Evolutionary conservation across 2,797 vertebrate genomes (phyloP), one percentile per base, ranked within the genome.

Genomic region (Helicolenus hilgendorfi): DNA sequence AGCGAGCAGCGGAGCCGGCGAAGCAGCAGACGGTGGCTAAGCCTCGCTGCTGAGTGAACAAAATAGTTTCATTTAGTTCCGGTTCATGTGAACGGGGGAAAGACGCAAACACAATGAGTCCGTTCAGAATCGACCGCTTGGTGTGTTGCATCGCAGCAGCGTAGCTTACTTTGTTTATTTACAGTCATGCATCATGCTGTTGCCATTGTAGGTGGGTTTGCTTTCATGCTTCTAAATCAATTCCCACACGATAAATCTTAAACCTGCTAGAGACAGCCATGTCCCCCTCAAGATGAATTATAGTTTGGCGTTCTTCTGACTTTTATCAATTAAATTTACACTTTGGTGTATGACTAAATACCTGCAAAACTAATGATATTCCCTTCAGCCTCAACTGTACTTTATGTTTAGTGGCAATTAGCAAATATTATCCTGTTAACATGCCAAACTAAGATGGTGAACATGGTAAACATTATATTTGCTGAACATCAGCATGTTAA

Each of bases 61-160:
- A 78, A 94, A 94, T 77, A 65, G 82, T 91, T 91, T 84, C 49
- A 63, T 93, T 96, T 91, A 93, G 93, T 87, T 71, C 84, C 65
- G 75, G 84, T 89, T 78, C 83, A 38, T 59, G 79, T n/a, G 77
- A 87, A 84, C 7, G 76, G 58, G 49, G 38, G 76, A 33, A 76
- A 85, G 81, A 91, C 49, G 29, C 56, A 33, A 82, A 81, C 83
- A 91, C 83, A 84, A 80, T 69, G 81, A 56, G 45, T 49, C 77
- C 74, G 72, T 90, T 88, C 55, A 41, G 65, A 89, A 67, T 70
- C 79, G 69, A 53, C 58, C 1, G 31, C 59, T 72, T 49, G 65
- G 45, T 45, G 82, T 53, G n/a, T 67, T 67, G 72, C 73, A 24
- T 63, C 64, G 35, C 45, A 26, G 67, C 70, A 24, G 74, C 62